These are phyloP conservation scores for Disparrhopalites patrizii DNA, from an alignment of 2,888 invertebrate genomes.

Conservation along the genomic window DNA sequence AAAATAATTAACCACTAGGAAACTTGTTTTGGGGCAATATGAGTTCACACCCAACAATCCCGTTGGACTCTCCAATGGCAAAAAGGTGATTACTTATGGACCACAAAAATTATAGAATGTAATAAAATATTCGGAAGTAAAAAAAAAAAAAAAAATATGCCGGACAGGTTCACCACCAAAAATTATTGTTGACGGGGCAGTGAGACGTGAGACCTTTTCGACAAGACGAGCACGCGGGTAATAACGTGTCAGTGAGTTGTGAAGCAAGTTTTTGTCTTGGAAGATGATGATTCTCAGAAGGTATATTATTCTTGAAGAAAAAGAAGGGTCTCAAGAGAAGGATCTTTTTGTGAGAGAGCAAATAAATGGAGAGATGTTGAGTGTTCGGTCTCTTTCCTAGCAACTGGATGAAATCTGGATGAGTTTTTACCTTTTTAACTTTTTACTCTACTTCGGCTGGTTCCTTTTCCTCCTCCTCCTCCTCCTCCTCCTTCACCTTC, in stretches of 20 bases:
- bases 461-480: background rate
- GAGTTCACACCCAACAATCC: no score
- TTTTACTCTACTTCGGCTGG: constrained; percentile 23
- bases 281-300: background rate
- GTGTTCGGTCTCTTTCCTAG: constrained; percentile 20
- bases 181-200: no score
- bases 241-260: background rate
- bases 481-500: constrained; percentile 6
- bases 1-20: no score
- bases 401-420: constrained; percentile 31
- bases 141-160: no score
- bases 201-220: no score
- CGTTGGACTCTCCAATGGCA: no score
- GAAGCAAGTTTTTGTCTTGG: background rate
- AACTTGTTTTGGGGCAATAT: no score
- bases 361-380: constrained; percentile 20
- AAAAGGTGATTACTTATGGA: no score
- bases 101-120: no score
- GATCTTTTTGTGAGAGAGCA: background rate
- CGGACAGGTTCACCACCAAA: no score
- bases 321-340: background rate
- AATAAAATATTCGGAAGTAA: no score
- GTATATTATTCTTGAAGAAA: background rate
- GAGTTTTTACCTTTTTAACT: constrained; percentile 26
- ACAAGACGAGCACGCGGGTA: no score